A percentile compares a stretch with the other conserved stretches of the same genome.
These are phyloP conservation scores for Trachelus stipa DNA, from an alignment of 2,888 invertebrate genomes.

Conservation along the genomic window DNA sequence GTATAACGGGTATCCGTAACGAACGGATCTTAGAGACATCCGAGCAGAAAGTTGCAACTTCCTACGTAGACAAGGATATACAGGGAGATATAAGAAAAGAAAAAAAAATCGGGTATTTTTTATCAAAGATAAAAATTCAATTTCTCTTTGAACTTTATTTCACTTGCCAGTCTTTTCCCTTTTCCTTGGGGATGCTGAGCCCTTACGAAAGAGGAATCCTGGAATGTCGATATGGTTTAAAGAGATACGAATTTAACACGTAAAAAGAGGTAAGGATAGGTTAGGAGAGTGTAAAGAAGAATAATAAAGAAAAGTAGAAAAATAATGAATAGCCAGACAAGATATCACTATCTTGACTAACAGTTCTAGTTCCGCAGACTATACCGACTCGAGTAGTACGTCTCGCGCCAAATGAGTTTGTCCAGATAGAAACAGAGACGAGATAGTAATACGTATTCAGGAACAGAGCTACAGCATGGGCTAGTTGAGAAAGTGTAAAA, in stretches of 20 bases:
- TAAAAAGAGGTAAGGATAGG: background rate
- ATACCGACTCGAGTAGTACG: background rate
- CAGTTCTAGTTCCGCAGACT: background rate
- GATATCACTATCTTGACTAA: background rate
- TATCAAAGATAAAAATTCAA: background rate
- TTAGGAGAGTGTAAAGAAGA: background rate
- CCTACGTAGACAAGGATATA: background rate
- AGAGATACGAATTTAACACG: background rate
- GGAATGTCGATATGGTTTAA: background rate
- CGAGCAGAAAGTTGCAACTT: background rate
- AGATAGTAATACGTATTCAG: background rate
- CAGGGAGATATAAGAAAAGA: background rate
- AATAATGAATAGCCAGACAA: background rate
- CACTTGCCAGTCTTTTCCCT: background rate
- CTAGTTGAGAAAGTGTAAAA: background rate
- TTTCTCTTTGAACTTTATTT: background rate
- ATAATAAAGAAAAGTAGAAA: background rate
- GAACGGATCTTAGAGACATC: background rate
- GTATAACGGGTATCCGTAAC: background rate
- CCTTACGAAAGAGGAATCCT: background rate
- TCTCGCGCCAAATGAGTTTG: background rate
- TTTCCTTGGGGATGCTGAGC: background rate
- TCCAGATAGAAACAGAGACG: background rate
- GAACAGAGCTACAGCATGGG: background rate
- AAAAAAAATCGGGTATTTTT: background rate